Conservation (phyloP, 2,888 invertebrate species). For the Hydroisotoma schaefferi region DNA sequence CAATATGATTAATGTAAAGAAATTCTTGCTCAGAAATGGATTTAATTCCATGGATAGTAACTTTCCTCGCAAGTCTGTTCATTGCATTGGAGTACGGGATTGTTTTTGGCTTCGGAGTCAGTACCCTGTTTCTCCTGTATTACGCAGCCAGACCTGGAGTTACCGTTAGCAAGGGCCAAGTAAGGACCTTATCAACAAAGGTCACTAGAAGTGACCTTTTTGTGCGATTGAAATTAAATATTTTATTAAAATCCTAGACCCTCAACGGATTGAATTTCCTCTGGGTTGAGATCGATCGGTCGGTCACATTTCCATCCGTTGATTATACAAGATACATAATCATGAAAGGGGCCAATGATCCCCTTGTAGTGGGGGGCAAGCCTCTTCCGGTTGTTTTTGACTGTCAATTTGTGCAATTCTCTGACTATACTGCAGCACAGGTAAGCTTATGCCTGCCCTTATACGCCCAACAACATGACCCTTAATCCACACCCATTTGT, state of each 20-base stretch:
- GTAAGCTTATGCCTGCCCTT: slow-evolving; percentile 51
- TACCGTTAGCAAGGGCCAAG: slow-evolving; percentile 56
- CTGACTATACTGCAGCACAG: slow-evolving; percentile 80
- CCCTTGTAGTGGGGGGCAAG: slow-evolving; percentile 60
- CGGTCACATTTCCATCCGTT: slow-evolving; percentile 82
- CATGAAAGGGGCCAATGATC: slow-evolving; percentile 66
- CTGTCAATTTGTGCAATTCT: slow-evolving; percentile 80
- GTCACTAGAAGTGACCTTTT: neutral
- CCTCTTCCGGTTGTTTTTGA: slow-evolving; percentile 75
- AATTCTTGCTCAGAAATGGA: slow-evolving; percentile 67
- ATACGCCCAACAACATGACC: slow-evolving; percentile 10
- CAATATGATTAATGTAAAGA: no score
- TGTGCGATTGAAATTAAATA: neutral
- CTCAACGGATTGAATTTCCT: slow-evolving; percentile 1
- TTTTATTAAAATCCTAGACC: neutral
- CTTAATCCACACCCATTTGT: neutral
- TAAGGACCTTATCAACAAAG: neutral
- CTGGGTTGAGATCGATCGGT: slow-evolving; percentile 55
- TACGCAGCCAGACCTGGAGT: slow-evolving; percentile 82
- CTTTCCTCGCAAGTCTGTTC: slow-evolving; percentile 77
- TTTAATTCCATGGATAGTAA: slow-evolving; percentile 74
- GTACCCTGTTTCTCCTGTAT: slow-evolving; percentile 77
- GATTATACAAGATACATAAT: slow-evolving; percentile 79
- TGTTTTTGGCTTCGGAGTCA: slow-evolving; percentile 72
- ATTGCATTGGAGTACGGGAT: slow-evolving; percentile 83